These are phyloP conservation scores for Calliscelio sp. DNA, from an alignment of 2,888 invertebrate species.

Conservation along the genomic window DNA sequence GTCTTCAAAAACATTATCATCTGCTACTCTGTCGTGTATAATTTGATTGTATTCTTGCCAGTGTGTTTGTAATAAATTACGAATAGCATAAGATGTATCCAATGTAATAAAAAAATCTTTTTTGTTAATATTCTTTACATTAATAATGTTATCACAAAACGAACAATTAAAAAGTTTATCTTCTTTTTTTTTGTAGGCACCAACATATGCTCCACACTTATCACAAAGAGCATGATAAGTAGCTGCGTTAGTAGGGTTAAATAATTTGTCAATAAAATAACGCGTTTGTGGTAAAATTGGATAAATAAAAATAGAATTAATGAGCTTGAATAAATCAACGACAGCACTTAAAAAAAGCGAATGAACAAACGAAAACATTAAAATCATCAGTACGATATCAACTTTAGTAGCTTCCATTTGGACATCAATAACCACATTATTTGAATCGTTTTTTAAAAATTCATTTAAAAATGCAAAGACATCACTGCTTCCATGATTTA, in stretches of 20 bases:
- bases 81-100: slow-evolving; percentile 12
- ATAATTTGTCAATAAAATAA: slow-evolving; percentile 65
- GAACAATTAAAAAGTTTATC: neutral
- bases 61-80: slow-evolving; percentile 24
- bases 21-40: slow-evolving; percentile 8
- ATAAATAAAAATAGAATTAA: slow-evolving; percentile 15
- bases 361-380: slow-evolving; percentile 24
- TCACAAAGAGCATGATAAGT: slow-evolving; percentile 62
- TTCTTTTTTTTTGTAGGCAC: slow-evolving; percentile 28
- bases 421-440: neutral
- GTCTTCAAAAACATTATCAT: slow-evolving; percentile 26
- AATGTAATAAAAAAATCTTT: slow-evolving; percentile 41
- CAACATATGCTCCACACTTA: slow-evolving; percentile 44
- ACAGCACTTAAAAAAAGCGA: slow-evolving; percentile 12
- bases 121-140: slow-evolving; percentile 18
- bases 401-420: slow-evolving; percentile 3
- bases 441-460: slow-evolving; percentile 12
- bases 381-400: slow-evolving; percentile 32
- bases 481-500: neutral
- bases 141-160: slow-evolving; percentile 12
- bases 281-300: slow-evolving; percentile 52
- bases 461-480: slow-evolving; percentile 26
- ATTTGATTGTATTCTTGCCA: slow-evolving; percentile 17
- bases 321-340: slow-evolving; percentile 26
- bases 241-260: slow-evolving; percentile 36